Evolutionary conservation across 2,113 vertebrate genomes (phyloP), one percentile per base, ranked within the genome.

Genomic region (Leptobrachium ailaonicum): DNA sequence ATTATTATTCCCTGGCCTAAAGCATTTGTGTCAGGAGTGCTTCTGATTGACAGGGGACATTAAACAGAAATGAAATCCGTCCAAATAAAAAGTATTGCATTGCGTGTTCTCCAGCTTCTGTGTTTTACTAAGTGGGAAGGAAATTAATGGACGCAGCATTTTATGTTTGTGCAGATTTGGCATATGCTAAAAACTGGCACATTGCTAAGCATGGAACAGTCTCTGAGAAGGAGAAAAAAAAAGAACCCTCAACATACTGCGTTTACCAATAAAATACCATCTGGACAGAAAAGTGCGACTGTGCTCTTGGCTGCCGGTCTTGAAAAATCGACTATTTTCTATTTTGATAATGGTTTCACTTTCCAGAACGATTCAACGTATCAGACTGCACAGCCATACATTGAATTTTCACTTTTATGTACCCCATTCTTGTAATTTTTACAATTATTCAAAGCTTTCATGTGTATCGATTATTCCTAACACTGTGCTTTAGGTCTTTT

Each of bases 181-280:
- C 71, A 75, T 81, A 75, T 75, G 71, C 71, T 81, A 13, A 50
- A 66, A 12, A 44, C 63, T 69, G 72, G 75, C 79, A 81, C 56
- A 75, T 75, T 75, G 74, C 45, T 74, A 75, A 75, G 53, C 79
- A 67, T 60, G 53, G 40, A 72, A 72, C 47, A 54, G 13, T 41
- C 70, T 53, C 32, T n/a, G 50, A 53, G 13, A n/a, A 54, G 9
- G 41, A 72, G 14, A 72, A 56, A 56, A 13, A 71, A 32, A 32
- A 32, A 32, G 20, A 32, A 32, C 20, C 20, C 47, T 40, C 47
- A 63, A 79, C 62, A 66, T 72, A 80, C 64, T 62, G 54, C 40
- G 50, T 68, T 47, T 75, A 64, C 64, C 79, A 81, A 69, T 75
- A 81, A 81, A 75, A 75, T 81, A 62, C 79, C 71, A 75, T 75